Evolutionary conservation across 2,797 vertebrate genomes (phyloP), one percentile per base, ranked within the genome.

Genomic region (Champsocephalus gunnari): DNA sequence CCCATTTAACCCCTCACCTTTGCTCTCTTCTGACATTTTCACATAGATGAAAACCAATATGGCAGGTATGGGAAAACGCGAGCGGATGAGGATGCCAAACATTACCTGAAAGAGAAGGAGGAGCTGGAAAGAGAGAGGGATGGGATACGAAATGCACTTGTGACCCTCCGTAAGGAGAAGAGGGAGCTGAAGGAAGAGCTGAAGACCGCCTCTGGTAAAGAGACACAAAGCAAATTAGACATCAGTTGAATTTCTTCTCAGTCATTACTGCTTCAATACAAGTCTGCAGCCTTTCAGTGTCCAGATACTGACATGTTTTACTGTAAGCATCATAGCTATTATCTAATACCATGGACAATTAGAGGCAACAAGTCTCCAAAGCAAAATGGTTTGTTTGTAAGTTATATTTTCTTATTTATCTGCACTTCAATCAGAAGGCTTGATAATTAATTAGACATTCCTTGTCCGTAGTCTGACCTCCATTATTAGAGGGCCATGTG

Each of bases 21-120:
- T 86, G 81, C 73, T 63, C 83, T 28, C 60, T 9, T 67, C 55
- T 78, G 3, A 65, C 61, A 47, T 59, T 65, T 55, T 69, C 50
- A 14, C 34, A 57, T 87, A 99, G 98, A 96, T 85, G 93, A 95
- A 79, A 98, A 97, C 92, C 97, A 98, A 76, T 98, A 98, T 16
- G 94, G 93, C 47, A 96, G 93, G 90, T 98, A 99, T 12, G 98
- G 98, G 77, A 99, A 99, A 95, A 99, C 96, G 2, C 92, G 98
- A 78, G 98, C 98, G 0, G 97, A 99, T 80, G 97, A 99, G 82
- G 98, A 99, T 0, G 98, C 98, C 56, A 95, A 96, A 54, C 93
- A 92, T 2, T 99, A 97, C 91, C 92, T 97, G 79, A 91, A 93
- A 0, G 96, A 99, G 83, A 97, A 98, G 77, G 97, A 98, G 83